These are phyloP conservation scores for Gobius niger DNA, from an alignment of 2,113 vertebrate species.

Conservation along the genomic window DNA sequence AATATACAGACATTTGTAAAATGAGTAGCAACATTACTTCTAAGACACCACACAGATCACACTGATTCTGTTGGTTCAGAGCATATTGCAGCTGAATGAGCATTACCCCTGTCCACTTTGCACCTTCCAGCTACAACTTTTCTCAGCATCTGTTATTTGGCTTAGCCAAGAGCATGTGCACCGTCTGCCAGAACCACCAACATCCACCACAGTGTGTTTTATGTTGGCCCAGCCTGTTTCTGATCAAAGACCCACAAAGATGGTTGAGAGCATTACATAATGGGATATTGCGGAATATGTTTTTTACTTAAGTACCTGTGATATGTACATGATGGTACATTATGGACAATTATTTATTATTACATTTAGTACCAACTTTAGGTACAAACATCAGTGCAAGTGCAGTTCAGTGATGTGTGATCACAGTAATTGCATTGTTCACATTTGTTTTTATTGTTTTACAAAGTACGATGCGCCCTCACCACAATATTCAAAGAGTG, in stretches of 20 bases:
- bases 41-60: not conserved
- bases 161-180: slow-evolving; percentile 11
- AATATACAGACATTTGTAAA: no score
- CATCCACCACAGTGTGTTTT: slow-evolving; percentile 27
- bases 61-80: slow-evolving; percentile 13
- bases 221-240: slow-evolving; percentile 28
- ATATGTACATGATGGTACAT: no score
- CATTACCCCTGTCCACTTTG: slow-evolving; percentile 1
- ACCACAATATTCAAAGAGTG: slow-evolving; percentile 46
- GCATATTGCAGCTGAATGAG: slow-evolving; percentile 12
- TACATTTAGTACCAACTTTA: no score
- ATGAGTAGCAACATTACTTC: not conserved
- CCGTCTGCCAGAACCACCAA: slow-evolving; percentile 32
- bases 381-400: not conserved
- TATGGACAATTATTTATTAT: no score
- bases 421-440: slow-evolving; percentile 47
- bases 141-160: slow-evolving; percentile 40
- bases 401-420: slow-evolving; percentile 23
- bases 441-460: slow-evolving; percentile 28
- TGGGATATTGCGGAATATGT: not conserved
- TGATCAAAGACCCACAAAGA: slow-evolving; percentile 33
- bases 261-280: slow-evolving; percentile 17
- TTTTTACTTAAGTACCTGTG: no score
- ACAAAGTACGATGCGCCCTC: slow-evolving; percentile 57
- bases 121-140: slow-evolving; percentile 7